Evolutionary conservation across 2,113 vertebrate genomes (phyloP).

Genomic region (Percopsis transmontana): DNA sequence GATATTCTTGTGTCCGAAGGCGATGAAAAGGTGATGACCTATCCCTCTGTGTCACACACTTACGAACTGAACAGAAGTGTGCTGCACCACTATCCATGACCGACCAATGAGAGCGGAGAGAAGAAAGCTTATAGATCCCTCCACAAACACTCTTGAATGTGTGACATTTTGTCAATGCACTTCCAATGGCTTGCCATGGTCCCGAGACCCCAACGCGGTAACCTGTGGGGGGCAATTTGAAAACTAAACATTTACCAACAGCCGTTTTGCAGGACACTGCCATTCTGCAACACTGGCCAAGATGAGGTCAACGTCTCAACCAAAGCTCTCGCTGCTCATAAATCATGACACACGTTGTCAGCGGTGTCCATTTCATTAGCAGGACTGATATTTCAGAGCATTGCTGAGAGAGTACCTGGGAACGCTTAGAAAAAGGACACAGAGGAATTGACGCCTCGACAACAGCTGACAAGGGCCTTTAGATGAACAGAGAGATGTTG

Average conservation of each 20-base stretch:
- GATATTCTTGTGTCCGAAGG: conserved; percentile 2
- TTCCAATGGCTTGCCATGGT: conserved; percentile 28
- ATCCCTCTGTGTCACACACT: not conserved
- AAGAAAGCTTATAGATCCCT: not conserved
- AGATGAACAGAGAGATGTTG: conserved; percentile 31
- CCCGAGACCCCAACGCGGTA: conserved; percentile 8
- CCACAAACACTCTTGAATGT: not conserved
- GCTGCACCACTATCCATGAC: too few species aligned
- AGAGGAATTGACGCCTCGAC: conserved; percentile 45
- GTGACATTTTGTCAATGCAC: not conserved
- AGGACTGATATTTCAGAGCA: conserved; percentile 54
- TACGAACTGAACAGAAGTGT: too few species aligned
- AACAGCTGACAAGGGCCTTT: conserved; percentile 40
- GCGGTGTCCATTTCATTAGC: conserved; percentile 52
- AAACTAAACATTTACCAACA: conserved; percentile 33
- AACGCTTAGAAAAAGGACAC: conserved; percentile 47
- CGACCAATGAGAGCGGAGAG: not conserved
- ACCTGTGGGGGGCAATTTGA: conserved; percentile 24
- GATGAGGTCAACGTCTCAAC: conserved; percentile 57
- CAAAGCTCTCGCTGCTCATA: conserved; percentile 43
- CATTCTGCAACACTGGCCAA: conserved; percentile 23
- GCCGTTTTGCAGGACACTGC: conserved; percentile 34
- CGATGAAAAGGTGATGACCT: conserved; percentile 1
- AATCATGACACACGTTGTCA: conserved; percentile 59
- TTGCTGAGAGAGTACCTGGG: conserved; percentile 37